phyloP scores from a whole-genome alignment of 2,888 invertebrate genomes.

The Morpho achilles region DNA sequence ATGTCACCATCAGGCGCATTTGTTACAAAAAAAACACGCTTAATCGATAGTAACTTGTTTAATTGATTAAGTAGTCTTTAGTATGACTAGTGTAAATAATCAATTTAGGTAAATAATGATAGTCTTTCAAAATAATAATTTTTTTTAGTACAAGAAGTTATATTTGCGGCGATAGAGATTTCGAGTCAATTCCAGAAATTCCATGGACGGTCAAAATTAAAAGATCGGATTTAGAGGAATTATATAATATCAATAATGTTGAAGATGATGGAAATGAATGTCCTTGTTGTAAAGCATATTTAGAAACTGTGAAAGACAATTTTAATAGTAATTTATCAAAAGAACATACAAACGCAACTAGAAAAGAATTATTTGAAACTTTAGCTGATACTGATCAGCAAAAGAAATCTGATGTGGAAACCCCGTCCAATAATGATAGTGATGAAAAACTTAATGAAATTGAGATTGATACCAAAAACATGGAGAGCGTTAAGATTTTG shows the following conservation, averaged over 20 bases:
- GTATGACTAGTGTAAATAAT: no score
- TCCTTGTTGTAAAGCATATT: constrained; percentile 1
- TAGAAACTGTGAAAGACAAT: background rate
- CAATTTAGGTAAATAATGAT: no score
- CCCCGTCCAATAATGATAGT: no score
- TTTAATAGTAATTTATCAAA: background rate
- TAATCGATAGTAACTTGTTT: no score
- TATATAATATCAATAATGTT: background rate
- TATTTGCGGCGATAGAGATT: background rate
- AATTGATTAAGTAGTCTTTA: no score
- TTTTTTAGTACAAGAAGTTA: background rate
- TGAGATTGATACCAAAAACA: no score
- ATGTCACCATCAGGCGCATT: no score
- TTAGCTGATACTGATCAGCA: background rate
- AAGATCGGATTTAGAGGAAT: background rate
- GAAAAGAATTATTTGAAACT: background rate
- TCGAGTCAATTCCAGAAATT: background rate
- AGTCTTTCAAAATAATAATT: background rate
- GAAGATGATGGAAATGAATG: background rate
- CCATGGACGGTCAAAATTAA: background rate
- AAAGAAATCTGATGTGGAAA: background rate
- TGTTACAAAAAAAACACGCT: no score
- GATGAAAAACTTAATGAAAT: no score
- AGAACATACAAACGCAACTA: background rate
- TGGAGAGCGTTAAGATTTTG: no score